A percentile compares a stretch with the other conserved stretches of the same genome.
These are phyloP conservation scores for Geophilus truncorum DNA, from an alignment of 2,888 invertebrate genomes.

Conservation along the genomic window DNA sequence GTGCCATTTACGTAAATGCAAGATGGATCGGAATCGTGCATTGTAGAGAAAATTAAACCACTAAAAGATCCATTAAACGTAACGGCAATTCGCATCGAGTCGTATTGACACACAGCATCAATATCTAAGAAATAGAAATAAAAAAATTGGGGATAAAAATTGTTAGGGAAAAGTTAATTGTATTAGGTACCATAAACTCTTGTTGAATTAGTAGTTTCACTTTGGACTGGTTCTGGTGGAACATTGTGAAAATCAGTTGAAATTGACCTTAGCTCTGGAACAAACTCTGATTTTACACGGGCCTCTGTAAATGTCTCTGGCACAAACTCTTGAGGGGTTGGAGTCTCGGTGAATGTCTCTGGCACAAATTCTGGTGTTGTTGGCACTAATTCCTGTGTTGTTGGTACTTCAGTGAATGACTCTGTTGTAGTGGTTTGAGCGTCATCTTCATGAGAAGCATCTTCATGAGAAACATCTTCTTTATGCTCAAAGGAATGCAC, in stretches of 20 bases:
- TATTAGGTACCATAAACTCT: conserved; percentile 75
- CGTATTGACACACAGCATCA: conserved; percentile 91
- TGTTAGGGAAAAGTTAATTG: no score
- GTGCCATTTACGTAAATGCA: conserved; percentile 94
- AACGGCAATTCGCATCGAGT: conserved; percentile 89
- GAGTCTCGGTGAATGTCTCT: not conserved
- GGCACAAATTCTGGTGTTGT: not conserved
- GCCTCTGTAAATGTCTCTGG: not conserved
- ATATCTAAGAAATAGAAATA: conserved; percentile 61
- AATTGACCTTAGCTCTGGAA: not conserved
- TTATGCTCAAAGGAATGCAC: not conserved
- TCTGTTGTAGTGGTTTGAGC: not conserved
- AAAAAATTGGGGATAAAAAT: no score
- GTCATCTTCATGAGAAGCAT: not conserved
- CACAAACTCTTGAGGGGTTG: not conserved
- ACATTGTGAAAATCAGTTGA: not conserved
- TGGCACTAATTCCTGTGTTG: not conserved
- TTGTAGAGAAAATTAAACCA: conserved; percentile 83
- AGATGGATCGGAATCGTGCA: conserved; percentile 86
- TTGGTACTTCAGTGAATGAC: not conserved
- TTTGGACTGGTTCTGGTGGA: conserved; percentile 51
- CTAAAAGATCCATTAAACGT: conserved; percentile 87
- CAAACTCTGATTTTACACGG: not conserved
- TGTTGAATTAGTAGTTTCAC: conserved; percentile 74
- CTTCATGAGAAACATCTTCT: not conserved